Conservation (phyloP, 1,140 invertebrate species). For the Drosophila carrolli region DNA sequence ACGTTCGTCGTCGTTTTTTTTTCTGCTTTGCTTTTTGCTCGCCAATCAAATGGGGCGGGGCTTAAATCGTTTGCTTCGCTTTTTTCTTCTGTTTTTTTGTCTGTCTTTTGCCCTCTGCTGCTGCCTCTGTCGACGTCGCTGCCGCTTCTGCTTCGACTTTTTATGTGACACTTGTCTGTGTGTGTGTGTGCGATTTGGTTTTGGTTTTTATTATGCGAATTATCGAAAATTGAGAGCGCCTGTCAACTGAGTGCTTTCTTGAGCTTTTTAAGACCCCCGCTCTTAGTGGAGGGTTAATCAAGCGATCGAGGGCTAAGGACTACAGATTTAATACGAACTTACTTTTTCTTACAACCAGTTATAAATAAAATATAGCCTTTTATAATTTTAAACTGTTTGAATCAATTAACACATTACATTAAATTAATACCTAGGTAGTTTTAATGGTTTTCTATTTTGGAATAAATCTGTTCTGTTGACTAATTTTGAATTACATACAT, state of each 20-base stretch:
- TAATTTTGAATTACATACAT: too few relatives aligned
- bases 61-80: constrained; percentile 68
- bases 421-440: too few relatives aligned
- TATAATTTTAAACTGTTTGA: too few relatives aligned
- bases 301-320: background rate
- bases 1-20: constrained; percentile 71
- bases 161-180: constrained; percentile 66
- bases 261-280: constrained; percentile 10
- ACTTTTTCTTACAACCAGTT: too few relatives aligned
- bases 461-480: too few relatives aligned
- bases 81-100: constrained; percentile 50
- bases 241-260: constrained; percentile 32
- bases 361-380: too few relatives aligned
- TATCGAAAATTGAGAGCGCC: constrained; percentile 77
- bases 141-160: constrained; percentile 42
- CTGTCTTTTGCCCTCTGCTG: constrained; percentile 26
- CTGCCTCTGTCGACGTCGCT: constrained; percentile 33
- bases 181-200: constrained; percentile 49
- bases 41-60: constrained; percentile 84
- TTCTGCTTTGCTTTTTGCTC: constrained; percentile 60
- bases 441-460: too few relatives aligned
- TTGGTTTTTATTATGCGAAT: constrained; percentile 80
- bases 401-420: too few relatives aligned
- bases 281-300: background rate
- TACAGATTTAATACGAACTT: background rate